phyloP scores from a whole-genome alignment of 2,113 vertebrate genomes.

The Dryoscopus gambensis region DNA sequence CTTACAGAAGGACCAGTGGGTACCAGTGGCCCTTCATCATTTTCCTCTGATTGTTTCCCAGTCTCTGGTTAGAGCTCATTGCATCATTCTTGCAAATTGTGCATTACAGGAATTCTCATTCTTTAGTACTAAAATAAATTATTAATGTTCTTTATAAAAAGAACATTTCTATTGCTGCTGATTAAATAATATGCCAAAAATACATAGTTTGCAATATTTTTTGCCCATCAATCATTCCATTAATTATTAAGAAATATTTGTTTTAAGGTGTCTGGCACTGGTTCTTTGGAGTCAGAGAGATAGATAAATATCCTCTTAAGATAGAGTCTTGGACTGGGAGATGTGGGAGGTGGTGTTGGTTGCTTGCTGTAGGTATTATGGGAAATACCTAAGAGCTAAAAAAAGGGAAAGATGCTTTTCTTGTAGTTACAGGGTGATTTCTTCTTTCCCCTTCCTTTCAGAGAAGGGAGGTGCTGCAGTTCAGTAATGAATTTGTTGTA shows the following conservation, averaged over 20 bases:
- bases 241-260: slow-evolving; percentile 1
- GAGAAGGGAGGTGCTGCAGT: neutral
- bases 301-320: neutral
- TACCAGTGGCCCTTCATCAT: neutral
- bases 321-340: neutral
- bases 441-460: neutral
- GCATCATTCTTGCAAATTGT: neutral
- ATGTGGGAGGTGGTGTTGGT: neutral
- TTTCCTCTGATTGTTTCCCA: neutral
- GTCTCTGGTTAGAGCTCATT: neutral
- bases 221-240: neutral
- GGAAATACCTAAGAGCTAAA: neutral
- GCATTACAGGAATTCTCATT: neutral
- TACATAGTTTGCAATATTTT: neutral
- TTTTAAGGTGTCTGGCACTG: neutral
- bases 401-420: neutral
- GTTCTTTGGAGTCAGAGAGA: neutral
- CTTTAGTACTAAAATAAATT: neutral
- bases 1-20: neutral
- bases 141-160: neutral
- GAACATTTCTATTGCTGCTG: neutral
- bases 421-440: neutral
- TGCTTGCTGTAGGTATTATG: neutral
- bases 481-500: neutral
- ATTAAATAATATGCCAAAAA: neutral